phyloP scores from a whole-genome alignment of 1,140 invertebrate genomes.

The Cotesia typhae region DNA sequence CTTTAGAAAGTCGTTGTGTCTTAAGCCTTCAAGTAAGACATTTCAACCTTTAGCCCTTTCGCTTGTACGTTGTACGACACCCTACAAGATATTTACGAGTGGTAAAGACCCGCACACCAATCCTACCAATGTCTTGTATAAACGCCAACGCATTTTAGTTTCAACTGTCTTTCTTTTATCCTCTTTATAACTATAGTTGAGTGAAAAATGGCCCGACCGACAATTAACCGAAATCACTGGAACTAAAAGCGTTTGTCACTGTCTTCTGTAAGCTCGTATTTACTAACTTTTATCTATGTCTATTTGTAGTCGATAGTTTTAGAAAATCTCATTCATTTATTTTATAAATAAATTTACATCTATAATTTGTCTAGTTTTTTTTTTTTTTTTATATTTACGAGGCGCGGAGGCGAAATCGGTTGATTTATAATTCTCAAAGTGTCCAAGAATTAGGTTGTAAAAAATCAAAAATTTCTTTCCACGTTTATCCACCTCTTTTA shows the following conservation, averaged over 20 bases:
- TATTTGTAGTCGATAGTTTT: conserved; percentile 15
- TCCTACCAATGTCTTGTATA: not conserved
- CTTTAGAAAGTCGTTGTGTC: conserved; percentile 18
- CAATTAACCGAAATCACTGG: conserved; percentile 50
- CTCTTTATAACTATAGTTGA: conserved; percentile 26
- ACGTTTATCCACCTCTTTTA: no score
- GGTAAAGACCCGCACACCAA: not conserved
- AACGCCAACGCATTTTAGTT: not conserved
- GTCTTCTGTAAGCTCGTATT: conserved; percentile 29
- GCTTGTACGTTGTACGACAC: conserved; percentile 28
- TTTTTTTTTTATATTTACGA: no score
- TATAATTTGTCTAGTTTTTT: no score
- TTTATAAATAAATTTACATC: no score
- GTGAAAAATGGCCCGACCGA: conserved; percentile 45
- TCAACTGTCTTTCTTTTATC: not conserved
- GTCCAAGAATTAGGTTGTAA: not conserved
- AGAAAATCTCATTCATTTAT: not conserved
- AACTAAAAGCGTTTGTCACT: conserved; percentile 43
- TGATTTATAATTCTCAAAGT: no score
- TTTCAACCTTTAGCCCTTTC: conserved; percentile 44
- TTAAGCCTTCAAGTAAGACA: conserved; percentile 38
- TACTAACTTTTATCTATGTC: not conserved
- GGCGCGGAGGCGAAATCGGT: no score
- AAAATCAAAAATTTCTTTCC: not conserved
- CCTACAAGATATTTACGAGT: conserved; percentile 38